Percentiles rank a stretch among this genome's conserved stretches.
phyloP scores from a whole-genome alignment of 2,888 invertebrate species.

The Julus scanicus region DNA sequence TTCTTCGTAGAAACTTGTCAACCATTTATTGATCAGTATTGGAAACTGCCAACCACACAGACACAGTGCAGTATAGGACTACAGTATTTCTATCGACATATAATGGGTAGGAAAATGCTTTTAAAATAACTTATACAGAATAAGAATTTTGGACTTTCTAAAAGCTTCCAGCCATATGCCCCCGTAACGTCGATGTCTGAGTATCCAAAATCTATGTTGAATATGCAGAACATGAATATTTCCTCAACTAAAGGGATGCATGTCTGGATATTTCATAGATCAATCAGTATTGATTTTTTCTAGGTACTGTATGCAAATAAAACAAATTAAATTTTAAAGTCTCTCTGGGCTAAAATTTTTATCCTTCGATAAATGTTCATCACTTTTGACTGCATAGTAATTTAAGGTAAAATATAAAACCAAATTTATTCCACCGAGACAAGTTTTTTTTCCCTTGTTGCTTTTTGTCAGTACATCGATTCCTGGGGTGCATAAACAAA shows the following conservation, averaged over 20 bases:
- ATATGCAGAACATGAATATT: not conserved
- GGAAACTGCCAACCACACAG: not conserved
- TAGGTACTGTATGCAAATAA: not conserved
- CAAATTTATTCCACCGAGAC: no score
- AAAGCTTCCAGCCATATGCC: not conserved
- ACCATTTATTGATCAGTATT: not conserved
- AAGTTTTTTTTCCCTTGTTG: no score
- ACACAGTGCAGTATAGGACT: not conserved
- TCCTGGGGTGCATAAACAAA: no score
- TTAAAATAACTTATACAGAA: not conserved
- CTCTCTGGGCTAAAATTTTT: not conserved
- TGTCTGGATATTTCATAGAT: no score
- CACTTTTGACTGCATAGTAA: no score
- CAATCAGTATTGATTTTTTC: not conserved
- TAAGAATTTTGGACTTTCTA: slow-evolving; percentile 10
- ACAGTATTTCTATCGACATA: not conserved
- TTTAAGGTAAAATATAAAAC: no score
- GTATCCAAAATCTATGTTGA: not conserved
- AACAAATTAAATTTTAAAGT: not conserved
- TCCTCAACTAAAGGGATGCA: not conserved
- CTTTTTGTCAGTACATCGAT: no score
- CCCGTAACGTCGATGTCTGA: not conserved
- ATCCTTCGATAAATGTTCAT: no score
- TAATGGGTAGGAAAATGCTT: not conserved
- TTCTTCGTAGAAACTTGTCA: not conserved